Evolutionary conservation across 2,888 invertebrate genomes (phyloP), one percentile per base, ranked within the genome.

Genomic region (Epinotia brunnichana): DNA sequence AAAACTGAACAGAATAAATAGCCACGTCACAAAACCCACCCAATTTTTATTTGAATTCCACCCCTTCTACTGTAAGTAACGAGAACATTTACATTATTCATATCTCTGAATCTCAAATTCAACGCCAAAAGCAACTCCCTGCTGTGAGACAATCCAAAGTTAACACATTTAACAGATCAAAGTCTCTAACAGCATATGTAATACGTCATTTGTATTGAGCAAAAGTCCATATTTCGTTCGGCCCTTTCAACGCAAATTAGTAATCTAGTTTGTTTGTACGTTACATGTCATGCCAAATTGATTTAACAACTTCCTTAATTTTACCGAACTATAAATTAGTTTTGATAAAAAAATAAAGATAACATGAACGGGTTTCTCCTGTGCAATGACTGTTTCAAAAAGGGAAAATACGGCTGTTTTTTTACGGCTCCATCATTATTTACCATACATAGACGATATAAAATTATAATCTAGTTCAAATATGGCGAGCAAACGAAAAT

Each of bases 401-500:
- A 17, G 56, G 63, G 62, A 68, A 73, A 48, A 59, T 63, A 69
- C 69, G 41, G n/a, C 11, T 62, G 63, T 41, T 35, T 21, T 51
- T 72, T 68, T 41, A 68, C 56, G 56, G 61, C 56, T 54, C 2
- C 53, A 17, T 39, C 35, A 64, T 41, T 66, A 41, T 39, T n/a
- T n/a, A n/a, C n/a, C n/a, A n/a, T n/a, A n/a, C 24, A 51, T 21
- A 21, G n/a, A 35, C 13, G 59, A 69, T 63, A 61, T 61, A 35
- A 48, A 56, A 48, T 13, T n/a, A 15, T 72, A 71, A 70, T 66
- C 66, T 60, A 24, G 15, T 41, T 48, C 19, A 44, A 61, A 61
- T 35, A 62, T 48, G 19, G 53, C 51, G 15, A 73, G 19, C 39
- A 68, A 48, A 79, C 74, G 76, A 57, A 72, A 73, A 76, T 68